Conservation (phyloP, 2,888 invertebrate species). For the Drosophila meridiana region DNA sequence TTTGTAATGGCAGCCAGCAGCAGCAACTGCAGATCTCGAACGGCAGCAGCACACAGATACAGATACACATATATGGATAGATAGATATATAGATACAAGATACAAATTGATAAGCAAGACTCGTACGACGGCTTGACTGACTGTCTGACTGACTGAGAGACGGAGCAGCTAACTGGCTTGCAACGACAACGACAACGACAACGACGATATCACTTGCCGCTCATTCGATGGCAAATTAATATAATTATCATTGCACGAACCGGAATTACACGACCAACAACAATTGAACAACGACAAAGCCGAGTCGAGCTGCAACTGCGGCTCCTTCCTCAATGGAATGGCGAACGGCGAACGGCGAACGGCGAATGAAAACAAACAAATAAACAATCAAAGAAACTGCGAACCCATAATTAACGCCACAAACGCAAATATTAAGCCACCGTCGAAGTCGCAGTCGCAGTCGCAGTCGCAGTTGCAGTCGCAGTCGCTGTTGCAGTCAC, state of each 20-base stretch:
- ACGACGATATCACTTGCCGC: constrained; percentile 69
- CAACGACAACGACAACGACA: constrained; percentile 30
- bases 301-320: constrained; percentile 6
- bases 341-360: constrained; percentile 28
- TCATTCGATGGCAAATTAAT: constrained; percentile 78
- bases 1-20: constrained; percentile 69
- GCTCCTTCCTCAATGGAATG: constrained; percentile 50
- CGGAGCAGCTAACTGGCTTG: constrained; percentile 6
- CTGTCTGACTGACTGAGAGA: constrained; percentile 19
- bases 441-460: constrained; percentile 26
- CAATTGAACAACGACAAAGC: constrained; percentile 56
- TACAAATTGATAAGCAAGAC: constrained; percentile 66
- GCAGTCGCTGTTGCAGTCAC: constrained; percentile 43
- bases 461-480: constrained; percentile 4
- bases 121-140: constrained; percentile 31
- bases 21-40: constrained; percentile 19
- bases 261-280: constrained; percentile 75
- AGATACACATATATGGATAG: neutral
- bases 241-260: constrained; percentile 81
- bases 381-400: constrained; percentile 78
- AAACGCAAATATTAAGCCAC: constrained; percentile 79
- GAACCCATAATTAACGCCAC: constrained; percentile 79
- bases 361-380: constrained; percentile 60
- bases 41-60: constrained; percentile 15
- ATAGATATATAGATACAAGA: constrained; percentile 1